Percentiles rank a stretch among this genome's conserved stretches.
Evolutionary conservation across 1,140 invertebrate genomes (phyloP).

Genomic region (Subanguina moxae): DNA sequence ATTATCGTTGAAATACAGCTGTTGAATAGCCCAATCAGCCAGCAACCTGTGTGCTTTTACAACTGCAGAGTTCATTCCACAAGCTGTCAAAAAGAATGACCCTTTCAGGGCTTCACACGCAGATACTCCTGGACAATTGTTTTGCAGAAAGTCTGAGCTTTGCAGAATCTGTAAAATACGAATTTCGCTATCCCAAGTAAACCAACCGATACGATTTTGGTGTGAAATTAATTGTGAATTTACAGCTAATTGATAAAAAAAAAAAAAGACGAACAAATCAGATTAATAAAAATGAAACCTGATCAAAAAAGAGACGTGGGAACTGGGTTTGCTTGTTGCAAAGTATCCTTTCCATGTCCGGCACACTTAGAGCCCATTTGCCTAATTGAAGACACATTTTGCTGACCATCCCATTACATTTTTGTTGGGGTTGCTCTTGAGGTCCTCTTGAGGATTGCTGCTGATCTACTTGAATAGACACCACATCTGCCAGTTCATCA

Average conservation of each 20-base stretch:
- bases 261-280: too few species aligned
- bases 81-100: constrained; percentile 6
- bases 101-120: constrained; percentile 16
- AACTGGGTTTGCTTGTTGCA: constrained; percentile 1
- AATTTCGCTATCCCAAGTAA: too few species aligned
- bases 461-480: constrained; percentile 6
- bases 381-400: constrained; percentile 18
- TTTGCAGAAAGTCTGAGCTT: constrained; percentile 1
- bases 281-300: constrained; percentile 21
- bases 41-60: constrained; percentile 53
- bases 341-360: neutral
- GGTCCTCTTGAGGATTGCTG: constrained; percentile 14
- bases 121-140: neutral
- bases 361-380: constrained; percentile 17
- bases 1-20: constrained; percentile 5
- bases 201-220: too few species aligned
- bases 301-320: constrained; percentile 3
- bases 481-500: neutral
- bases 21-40: constrained; percentile 46
- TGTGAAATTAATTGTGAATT: too few species aligned
- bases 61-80: constrained; percentile 9
- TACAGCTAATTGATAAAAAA: too few species aligned
- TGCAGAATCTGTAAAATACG: constrained; percentile 9
- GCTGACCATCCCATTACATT: constrained; percentile 14
- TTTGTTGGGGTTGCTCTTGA: constrained; percentile 8